Evolutionary conservation across 2,888 invertebrate genomes (phyloP).

Genomic region (Oxytorus armatus): DNA sequence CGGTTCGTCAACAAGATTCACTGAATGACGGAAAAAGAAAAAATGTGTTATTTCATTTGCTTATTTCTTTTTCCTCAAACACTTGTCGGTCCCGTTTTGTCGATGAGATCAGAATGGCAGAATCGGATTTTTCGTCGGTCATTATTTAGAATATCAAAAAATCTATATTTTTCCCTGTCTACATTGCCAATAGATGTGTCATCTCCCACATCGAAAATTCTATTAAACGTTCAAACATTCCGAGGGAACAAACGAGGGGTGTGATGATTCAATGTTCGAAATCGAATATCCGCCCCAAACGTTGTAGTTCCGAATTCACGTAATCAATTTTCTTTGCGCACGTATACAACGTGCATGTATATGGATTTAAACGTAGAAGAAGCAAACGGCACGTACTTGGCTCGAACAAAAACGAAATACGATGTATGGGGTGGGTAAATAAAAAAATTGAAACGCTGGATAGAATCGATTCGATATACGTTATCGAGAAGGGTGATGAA

Average conservation of each 20-base stretch:
- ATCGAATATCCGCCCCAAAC: background rate
- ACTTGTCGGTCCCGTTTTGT: too few relatives aligned
- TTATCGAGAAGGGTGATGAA: slow-evolving; percentile 39
- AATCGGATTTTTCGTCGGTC: too few relatives aligned
- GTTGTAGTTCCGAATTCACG: slow-evolving; percentile 35
- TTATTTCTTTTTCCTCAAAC: background rate
- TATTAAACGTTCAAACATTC: slow-evolving; percentile 11
- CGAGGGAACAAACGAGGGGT: slow-evolving; percentile 11
- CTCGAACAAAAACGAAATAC: slow-evolving; percentile 8
- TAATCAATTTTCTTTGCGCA: slow-evolving; percentile 32
- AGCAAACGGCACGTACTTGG: slow-evolving; percentile 21
- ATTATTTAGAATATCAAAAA: too few relatives aligned
- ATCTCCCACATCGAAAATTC: background rate
- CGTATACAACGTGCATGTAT: background rate
- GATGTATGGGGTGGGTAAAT: background rate
- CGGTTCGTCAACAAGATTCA: background rate
- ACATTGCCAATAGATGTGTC: too few relatives aligned
- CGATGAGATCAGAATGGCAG: background rate
- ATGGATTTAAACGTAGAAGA: background rate
- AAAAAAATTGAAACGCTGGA: slow-evolving; percentile 45
- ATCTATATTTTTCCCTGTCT: background rate
- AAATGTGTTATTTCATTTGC: background rate
- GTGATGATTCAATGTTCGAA: slow-evolving; percentile 31
- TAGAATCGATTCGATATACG: slow-evolving; percentile 45
- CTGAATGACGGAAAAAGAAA: background rate